Percentiles rank a stretch among this genome's conserved stretches.
These are phyloP conservation scores for Opisthograptis luteolata DNA, from an alignment of 2,888 invertebrate species.

Conservation along the genomic window DNA sequence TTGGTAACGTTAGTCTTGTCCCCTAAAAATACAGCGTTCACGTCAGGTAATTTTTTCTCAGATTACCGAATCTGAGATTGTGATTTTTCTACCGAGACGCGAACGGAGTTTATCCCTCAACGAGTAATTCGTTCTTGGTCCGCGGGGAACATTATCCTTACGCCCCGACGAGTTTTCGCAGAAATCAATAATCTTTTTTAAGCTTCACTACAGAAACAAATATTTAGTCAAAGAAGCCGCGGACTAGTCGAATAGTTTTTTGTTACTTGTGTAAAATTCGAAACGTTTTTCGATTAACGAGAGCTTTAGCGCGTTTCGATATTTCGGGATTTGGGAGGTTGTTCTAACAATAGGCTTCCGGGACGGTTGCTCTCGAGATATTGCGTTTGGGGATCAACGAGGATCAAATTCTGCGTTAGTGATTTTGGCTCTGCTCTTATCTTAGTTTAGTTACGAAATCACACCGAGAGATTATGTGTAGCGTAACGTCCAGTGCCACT, in stretches of 20 bases:
- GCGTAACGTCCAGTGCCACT: constrained; percentile 2
- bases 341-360: constrained; percentile 75
- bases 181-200: constrained; percentile 83
- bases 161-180: constrained; percentile 69
- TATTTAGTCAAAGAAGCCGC: constrained; percentile 79
- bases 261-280: constrained; percentile 68
- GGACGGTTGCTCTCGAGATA: constrained; percentile 58
- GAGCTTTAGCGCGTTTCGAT: constrained; percentile 72
- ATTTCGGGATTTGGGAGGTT: constrained; percentile 53
- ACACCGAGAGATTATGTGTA: constrained; percentile 29
- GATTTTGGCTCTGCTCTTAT: constrained; percentile 47
- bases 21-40: constrained; percentile 19
- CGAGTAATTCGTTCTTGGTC: constrained; percentile 77
- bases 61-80: constrained; percentile 61
- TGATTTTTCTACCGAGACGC: constrained; percentile 70
- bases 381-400: constrained; percentile 65
- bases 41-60: constrained; percentile 67
- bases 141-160: constrained; percentile 75
- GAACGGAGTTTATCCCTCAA: constrained; percentile 77
- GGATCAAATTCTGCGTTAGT: constrained; percentile 64
- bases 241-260: constrained; percentile 75
- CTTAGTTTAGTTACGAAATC: constrained; percentile 41
- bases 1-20: constrained; percentile 21
- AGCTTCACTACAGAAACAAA: constrained; percentile 74
- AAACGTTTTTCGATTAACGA: constrained; percentile 74